A percentile compares a stretch with the other conserved stretches of the same genome.
Conservation (phyloP, 1,140 invertebrate genomes). For the Carcinoscorpius rotundicauda region DNA sequence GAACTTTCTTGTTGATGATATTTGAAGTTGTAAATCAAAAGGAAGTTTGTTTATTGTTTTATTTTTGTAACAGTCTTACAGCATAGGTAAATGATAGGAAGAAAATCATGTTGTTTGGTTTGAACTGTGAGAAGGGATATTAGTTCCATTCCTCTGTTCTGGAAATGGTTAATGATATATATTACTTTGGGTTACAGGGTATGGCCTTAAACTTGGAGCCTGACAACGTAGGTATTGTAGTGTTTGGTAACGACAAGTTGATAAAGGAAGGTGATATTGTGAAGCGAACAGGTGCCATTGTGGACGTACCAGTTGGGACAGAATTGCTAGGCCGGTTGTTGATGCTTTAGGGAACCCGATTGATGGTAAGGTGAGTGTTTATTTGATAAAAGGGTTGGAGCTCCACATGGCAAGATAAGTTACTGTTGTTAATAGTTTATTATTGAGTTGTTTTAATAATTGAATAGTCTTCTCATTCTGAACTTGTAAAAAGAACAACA, state of each 20-base stretch:
- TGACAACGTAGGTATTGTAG: slow-evolving; percentile 99
- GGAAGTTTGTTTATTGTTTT: too few species aligned
- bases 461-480: too few species aligned
- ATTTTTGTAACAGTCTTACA: too few species aligned
- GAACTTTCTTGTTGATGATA: too few species aligned
- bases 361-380: slow-evolving; percentile 71
- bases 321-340: slow-evolving; percentile 94
- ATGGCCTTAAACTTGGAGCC: slow-evolving; percentile 99
- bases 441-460: too few species aligned
- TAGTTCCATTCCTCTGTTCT: too few species aligned
- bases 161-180: background rate
- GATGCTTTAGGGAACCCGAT: slow-evolving; percentile 97
- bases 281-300: slow-evolving; percentile 98
- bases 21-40: too few species aligned
- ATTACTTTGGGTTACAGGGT: slow-evolving; percentile 49
- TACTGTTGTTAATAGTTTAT: too few species aligned
- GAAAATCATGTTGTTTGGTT: background rate
- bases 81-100: too few species aligned
- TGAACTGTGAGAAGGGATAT: background rate
- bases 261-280: slow-evolving; percentile 99
- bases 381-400: too few species aligned
- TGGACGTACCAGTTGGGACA: slow-evolving; percentile 96
- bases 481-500: too few species aligned
- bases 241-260: slow-evolving; percentile 99
- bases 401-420: too few species aligned